Evolutionary conservation across 2,888 invertebrate genomes (phyloP).

Genomic region (Drosophila greeni): DNA sequence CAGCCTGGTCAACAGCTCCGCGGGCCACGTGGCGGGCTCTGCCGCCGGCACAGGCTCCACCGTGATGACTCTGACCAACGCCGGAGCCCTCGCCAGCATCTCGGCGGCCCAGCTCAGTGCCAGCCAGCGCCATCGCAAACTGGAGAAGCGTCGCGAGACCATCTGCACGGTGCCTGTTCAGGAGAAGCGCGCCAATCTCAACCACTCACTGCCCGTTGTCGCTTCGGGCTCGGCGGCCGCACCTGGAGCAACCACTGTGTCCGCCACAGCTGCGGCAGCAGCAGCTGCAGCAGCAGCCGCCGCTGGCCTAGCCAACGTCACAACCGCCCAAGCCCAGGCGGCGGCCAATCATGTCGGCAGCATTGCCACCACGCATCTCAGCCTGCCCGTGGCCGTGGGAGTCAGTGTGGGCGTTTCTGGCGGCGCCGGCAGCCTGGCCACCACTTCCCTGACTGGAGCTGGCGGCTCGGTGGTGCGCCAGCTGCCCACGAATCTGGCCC

Average conservation of each 20-base stretch:
- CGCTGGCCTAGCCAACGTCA: slow-evolving; percentile 12
- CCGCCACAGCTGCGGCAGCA: slow-evolving; percentile 17
- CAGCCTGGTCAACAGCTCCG: slow-evolving; percentile 43
- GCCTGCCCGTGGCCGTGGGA: slow-evolving; percentile 71
- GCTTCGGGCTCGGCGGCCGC: background rate
- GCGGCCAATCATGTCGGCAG: slow-evolving; percentile 43
- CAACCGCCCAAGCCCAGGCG: slow-evolving; percentile 10
- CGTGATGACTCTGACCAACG: slow-evolving; percentile 12
- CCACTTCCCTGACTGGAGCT: slow-evolving; percentile 6
- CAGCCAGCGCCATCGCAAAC: slow-evolving; percentile 80
- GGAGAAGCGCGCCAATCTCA: slow-evolving; percentile 76
- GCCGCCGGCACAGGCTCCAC: slow-evolving; percentile 52
- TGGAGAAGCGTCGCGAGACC: slow-evolving; percentile 88
- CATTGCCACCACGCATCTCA: slow-evolving; percentile 43
- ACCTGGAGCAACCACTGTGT: background rate
- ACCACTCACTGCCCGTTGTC: slow-evolving; percentile 54
- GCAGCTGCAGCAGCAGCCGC: slow-evolving; percentile 18
- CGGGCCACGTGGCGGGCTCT: slow-evolving; percentile 56
- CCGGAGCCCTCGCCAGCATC: slow-evolving; percentile 34
- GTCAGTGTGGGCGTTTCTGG: slow-evolving; percentile 27
- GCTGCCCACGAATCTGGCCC: slow-evolving; percentile 50
- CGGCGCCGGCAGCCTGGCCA: slow-evolving; percentile 1
- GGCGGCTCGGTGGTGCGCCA: slow-evolving; percentile 50
- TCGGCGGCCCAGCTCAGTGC: slow-evolving; percentile 31
- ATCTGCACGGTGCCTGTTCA: slow-evolving; percentile 78